Evolutionary conservation across 2,888 invertebrate genomes (phyloP), one percentile per base, ranked within the genome.

Genomic region (Chymomyza fuscimana): DNA sequence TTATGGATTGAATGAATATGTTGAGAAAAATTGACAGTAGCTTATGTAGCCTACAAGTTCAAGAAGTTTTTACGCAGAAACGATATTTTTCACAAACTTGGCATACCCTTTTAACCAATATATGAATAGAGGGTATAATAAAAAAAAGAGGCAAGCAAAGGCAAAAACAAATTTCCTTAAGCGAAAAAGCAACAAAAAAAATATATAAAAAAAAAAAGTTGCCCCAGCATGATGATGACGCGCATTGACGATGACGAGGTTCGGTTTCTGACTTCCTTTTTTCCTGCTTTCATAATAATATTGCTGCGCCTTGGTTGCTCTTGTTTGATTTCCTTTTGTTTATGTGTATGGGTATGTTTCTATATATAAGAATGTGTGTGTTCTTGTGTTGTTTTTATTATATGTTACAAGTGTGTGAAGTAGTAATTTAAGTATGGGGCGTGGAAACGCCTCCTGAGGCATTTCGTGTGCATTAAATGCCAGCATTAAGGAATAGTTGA

Each of bases 321-420:
- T 46, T 67, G 65, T 72, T 83, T 68, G 69, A 74, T 78, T 79
- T 87, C 60, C 75, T 73, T 76, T 78, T 70, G 74, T 71, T 74
- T 79, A 78, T 70, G 69, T 74, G 69, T 75, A 72, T 40, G 40
- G 60, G 67, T 40, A 12, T 52, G 63, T 65, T 52, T 69, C 22
- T 29, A 25, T 60, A 50, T 63, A 66, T 63, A 60, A 51, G 50
- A 59, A 12, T 46, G 40, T 40, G 9, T 40, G 5, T 52, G 22
- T 50, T 58, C 25, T 46, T 59, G 16, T 59, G 59, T 4, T 58
- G 9, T 16, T 58, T 80, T 76, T 86, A 82, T 87, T 86, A 81
- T 79, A 75, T 83, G 77, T 87, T 87, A 81, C 81, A 87, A 84
- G 88, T 85, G 86, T 88, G 87, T 85, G 86, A 88, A 88, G 86